These are phyloP conservation scores for Lycocorax pyrrhopterus DNA, from an alignment of 2,113 vertebrate species.

Conservation along the genomic window DNA sequence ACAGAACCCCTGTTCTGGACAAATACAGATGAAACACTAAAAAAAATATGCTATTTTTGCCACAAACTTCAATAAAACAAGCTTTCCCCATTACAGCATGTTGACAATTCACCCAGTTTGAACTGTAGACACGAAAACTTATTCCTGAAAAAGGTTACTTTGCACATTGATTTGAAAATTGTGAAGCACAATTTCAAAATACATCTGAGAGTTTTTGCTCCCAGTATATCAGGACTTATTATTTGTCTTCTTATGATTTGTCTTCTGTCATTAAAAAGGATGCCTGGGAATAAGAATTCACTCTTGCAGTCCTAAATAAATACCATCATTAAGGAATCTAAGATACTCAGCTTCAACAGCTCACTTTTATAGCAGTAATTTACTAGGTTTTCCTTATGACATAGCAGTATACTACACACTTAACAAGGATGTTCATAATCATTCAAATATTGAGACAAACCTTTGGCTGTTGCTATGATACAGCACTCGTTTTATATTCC, in stretches of 20 bases:
- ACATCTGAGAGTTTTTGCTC: not conserved
- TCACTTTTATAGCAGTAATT: not conserved
- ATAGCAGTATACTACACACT: not conserved
- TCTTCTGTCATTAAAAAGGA: not conserved
- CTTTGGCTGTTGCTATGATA: conserved; percentile 39
- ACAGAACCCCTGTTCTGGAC: not conserved
- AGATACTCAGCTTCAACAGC: not conserved
- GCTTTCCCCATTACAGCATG: not conserved
- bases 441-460: conserved; percentile 40
- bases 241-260: not conserved
- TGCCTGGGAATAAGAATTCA: not conserved
- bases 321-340: not conserved
- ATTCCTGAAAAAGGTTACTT: not conserved
- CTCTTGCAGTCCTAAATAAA: not conserved
- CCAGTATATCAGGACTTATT: not conserved
- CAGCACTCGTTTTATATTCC: conserved; percentile 10
- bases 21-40: not conserved
- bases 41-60: not conserved
- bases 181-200: not conserved
- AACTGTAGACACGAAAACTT: not conserved
- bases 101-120: not conserved
- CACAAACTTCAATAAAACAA: not conserved
- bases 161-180: not conserved
- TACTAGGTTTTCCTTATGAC: not conserved
- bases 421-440: not conserved